Base-by-base conservation (phyloP, 2,888 invertebrate species). In the Drosophila borealis region DNA sequence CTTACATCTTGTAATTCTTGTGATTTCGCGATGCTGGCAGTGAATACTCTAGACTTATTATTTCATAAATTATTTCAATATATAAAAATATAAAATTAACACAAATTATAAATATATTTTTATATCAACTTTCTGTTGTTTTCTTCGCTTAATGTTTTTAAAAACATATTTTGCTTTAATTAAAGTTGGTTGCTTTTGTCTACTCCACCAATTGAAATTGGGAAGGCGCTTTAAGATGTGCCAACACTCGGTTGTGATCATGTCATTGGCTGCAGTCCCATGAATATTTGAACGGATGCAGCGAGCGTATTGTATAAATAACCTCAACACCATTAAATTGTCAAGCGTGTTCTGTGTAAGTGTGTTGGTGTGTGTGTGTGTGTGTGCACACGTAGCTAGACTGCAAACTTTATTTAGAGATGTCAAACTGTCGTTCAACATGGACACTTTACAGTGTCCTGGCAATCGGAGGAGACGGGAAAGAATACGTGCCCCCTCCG, bases 281-380 rank as follows among this genome's bases (percentile, higher is more conserved):
- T 73, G 82, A 76, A 83, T 83, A 80, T 79, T 85, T 85, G 62
- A 83, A 41, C 71, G 64, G 64, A 61, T 70, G 79, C 74, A 74
- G 79, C 50, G 42, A 78, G 56, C 61, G 83, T 73, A 81, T 83
- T 81, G 88, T 77, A 77, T 88, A 84, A 88, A 84, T 85, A 84
- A 85, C 83, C 88, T 72, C 88, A 84, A 88, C 83, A 80, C 80
- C 86, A 84, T 88, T 84, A 84, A 77, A 85, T 80, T 82, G 88
- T 84, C 88, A 80, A 64, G 62, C 44, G 61, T 50, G 42, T 59
- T 39, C 5, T 55, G 51, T 59, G 54, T 17, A 17, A 17, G 17
- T 55, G 56, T 46, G 59, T 65, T 68, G 54, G 67, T 25, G 51
- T 64, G 49, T 56, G 50, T 57, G 11, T 62, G 41, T 55, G 39